These are phyloP conservation scores for Dromococcyx pavoninus DNA, from an alignment of 2,797 vertebrate species.

Conservation along the genomic window DNA sequence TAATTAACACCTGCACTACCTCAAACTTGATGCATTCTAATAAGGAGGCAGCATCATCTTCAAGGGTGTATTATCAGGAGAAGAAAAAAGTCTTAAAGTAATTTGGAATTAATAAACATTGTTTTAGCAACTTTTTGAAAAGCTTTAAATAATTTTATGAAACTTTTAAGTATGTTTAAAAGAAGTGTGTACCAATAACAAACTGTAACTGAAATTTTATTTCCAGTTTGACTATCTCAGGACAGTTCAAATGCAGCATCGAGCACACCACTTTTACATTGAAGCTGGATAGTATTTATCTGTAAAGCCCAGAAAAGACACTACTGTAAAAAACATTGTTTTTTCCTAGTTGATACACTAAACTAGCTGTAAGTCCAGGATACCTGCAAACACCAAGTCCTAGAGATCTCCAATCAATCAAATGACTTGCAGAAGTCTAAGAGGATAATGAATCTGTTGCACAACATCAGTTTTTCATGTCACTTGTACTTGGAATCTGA, in stretches of 20 bases:
- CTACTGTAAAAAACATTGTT: neutral
- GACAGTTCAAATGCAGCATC: neutral
- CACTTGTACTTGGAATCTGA: neutral
- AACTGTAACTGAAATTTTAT: neutral
- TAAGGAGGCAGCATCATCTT: neutral
- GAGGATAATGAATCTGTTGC: neutral
- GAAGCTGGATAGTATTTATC: neutral
- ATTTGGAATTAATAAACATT: neutral
- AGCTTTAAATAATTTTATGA: neutral
- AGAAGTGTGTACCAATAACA: neutral
- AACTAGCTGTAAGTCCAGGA: neutral
- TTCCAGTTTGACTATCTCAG: neutral
- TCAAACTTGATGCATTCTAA: neutral
- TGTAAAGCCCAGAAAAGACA: neutral
- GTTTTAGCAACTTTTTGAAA: neutral
- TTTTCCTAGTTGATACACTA: neutral
- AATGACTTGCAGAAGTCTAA: neutral
- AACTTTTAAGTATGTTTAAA: neutral
- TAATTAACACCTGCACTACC: constrained; percentile 26
- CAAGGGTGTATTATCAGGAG: neutral
- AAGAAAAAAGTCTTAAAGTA: neutral
- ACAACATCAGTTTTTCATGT: neutral
- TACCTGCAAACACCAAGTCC: neutral
- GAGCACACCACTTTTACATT: neutral
- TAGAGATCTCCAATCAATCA: neutral